Evolutionary conservation across 2,113 vertebrate species (phyloP).

Genomic region (Petrocephalus zakoni): DNA sequence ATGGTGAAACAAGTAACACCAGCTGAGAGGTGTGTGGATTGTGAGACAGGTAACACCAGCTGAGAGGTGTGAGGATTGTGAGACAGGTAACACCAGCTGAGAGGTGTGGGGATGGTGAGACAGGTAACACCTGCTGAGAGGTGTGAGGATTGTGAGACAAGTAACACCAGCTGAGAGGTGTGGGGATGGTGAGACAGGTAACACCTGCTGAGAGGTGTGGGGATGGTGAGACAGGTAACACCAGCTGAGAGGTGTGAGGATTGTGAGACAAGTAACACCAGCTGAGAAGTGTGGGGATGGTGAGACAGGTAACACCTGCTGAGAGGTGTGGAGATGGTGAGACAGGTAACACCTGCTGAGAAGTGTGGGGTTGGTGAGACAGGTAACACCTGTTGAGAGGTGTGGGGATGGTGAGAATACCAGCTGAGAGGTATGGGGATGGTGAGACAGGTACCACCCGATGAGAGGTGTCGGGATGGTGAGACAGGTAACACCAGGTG

Average conservation of each 20-base stretch:
- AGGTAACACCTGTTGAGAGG: no score
- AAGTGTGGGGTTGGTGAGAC: no score
- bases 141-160: background rate
- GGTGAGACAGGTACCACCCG: background rate
- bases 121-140: background rate
- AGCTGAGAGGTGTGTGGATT: background rate
- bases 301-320: background rate
- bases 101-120: background rate
- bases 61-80: background rate
- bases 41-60: background rate
- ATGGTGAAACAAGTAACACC: background rate
- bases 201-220: slow-evolving; percentile 1
- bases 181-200: background rate
- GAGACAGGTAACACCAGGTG: no score
- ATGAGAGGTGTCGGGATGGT: background rate
- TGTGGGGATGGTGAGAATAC: no score
- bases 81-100: background rate
- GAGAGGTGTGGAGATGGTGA: background rate
- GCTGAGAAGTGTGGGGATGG: background rate
- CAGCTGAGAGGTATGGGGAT: no score
- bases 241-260: background rate
- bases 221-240: background rate
- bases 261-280: background rate
- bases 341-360: no score
- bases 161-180: background rate